Evolutionary conservation across 2,797 vertebrate species (phyloP), one percentile per base, ranked within the genome.

Genomic region (Phaenicophaeus curvirostris): DNA sequence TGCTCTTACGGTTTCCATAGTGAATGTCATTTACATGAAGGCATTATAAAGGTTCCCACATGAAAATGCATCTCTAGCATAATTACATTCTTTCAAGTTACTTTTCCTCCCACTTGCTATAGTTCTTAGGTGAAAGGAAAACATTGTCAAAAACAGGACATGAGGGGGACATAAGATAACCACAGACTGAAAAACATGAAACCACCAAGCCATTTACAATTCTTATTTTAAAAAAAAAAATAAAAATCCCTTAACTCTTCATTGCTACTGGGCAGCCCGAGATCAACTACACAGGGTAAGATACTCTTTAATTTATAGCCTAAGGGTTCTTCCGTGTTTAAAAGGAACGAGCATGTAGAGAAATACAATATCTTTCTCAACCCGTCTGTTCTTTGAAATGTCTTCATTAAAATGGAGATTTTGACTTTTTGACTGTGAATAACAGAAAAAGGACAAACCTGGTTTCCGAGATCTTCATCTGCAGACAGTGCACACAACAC

Each of bases 341-440:
- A 95, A 84, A 85, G 83, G 42, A 95, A 94, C 79, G 25, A 53
- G 27, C 61, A 93, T 46, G 73, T 90, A 83, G 86, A 94, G 79
- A 95, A 92, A 89, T 80, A 94, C 72, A 93, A 8, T 73, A 53
- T 55, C 66, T 92, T 95, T 90, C 88, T 89, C 89, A 95, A 87
- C 53, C 39, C 19, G 33, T 85, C 83, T 96, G 74, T 95, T 96
- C 93, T 91, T 94, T 95, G 81, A 95, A 96, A 95, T 79, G 92
- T 79, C 92, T 95, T 97, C 92, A 96, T 95, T 96, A 96, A 96
- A 97, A 96, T 92, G 85, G 89, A 96, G 87, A 95, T 95, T 95
- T 96, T 96, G 90, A 96, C 90, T 96, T 96, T 95, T 89, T 95
- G 90, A 79, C 87, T 95, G 90, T 91, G 83, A 95, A 84, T 74